phyloP scores from a whole-genome alignment of 2,888 invertebrate genomes.

The Nephrocerus scutellatus region DNA sequence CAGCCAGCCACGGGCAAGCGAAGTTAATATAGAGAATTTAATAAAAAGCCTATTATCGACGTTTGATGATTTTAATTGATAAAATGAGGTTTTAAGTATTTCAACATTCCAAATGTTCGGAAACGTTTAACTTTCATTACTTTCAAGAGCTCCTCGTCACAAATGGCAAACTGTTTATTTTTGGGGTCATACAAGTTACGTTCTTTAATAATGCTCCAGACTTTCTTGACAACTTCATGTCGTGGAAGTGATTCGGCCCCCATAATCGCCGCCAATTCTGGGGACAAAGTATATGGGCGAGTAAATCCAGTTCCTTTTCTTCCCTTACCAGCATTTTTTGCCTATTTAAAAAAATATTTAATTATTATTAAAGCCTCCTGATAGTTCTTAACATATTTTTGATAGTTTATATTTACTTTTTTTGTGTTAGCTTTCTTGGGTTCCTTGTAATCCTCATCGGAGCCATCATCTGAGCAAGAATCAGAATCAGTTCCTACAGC shows the following conservation, averaged over 20 bases:
- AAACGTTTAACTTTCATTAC: constrained; percentile 89
- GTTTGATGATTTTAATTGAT: no score
- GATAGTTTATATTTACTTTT: constrained; percentile 17
- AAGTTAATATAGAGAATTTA: no score
- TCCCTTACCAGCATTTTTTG: constrained; percentile 40
- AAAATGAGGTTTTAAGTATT: constrained; percentile 88
- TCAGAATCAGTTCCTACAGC: constrained; percentile 39
- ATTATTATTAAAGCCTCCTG: no score
- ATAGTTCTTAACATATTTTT: no score
- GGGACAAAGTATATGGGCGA: constrained; percentile 73
- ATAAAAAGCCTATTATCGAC: no score
- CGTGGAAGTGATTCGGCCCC: constrained; percentile 78
- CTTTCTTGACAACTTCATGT: constrained; percentile 82
- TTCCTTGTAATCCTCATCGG: constrained; percentile 41
- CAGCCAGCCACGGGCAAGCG: no score
- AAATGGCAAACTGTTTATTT: constrained; percentile 91
- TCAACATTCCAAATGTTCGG: constrained; percentile 96
- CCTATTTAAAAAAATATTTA: constrained; percentile 8
- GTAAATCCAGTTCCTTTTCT: constrained; percentile 73
- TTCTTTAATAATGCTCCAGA: constrained; percentile 87
- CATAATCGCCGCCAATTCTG: constrained; percentile 71
- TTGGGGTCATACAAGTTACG: constrained; percentile 85
- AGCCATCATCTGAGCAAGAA: constrained; percentile 39
- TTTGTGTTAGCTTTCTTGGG: constrained; percentile 34
- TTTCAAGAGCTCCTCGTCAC: constrained; percentile 81